phyloP scores from a whole-genome alignment of 2,113 vertebrate genomes.

The Salvelinus sp. region DNA sequence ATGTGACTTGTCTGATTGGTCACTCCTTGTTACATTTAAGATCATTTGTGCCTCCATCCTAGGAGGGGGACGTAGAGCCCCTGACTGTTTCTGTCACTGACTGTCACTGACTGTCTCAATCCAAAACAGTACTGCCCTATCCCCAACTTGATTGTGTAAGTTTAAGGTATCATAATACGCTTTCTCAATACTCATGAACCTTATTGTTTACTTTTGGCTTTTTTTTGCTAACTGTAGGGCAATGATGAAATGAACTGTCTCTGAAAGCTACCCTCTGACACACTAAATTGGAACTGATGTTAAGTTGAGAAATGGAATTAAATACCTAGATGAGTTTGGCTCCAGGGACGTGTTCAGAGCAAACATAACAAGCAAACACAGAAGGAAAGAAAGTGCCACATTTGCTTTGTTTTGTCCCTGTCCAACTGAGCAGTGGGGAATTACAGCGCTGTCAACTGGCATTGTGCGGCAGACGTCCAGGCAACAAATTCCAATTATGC shows the following conservation, averaged over 20 bases:
- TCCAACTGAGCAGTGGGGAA: constrained; percentile 16
- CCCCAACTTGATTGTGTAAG: too few relatives aligned
- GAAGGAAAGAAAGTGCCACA: constrained; percentile 14
- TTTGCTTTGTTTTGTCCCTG: constrained; percentile 16
- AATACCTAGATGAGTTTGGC: constrained; percentile 14
- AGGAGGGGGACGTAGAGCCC: too few relatives aligned
- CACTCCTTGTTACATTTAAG: too few relatives aligned
- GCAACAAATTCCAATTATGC: constrained; percentile 61
- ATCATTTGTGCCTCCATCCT: too few relatives aligned
- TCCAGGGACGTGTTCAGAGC: not conserved
- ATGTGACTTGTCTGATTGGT: too few relatives aligned
- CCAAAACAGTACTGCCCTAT: too few relatives aligned
- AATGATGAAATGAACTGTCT: not conserved
- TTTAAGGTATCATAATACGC: too few relatives aligned
- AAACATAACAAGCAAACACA: not conserved
- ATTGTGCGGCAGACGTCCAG: constrained; percentile 43
- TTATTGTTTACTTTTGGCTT: too few relatives aligned
- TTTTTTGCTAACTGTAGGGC: too few relatives aligned
- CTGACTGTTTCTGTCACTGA: too few relatives aligned
- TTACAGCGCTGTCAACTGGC: constrained; percentile 33
- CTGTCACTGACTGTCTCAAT: too few relatives aligned
- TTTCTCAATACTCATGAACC: too few relatives aligned
- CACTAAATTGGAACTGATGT: not conserved
- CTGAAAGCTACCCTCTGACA: not conserved
- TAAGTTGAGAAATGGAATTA: not conserved